Conservation (phyloP, 2,113 vertebrate genomes). For the Mormoops blainvillei region DNA sequence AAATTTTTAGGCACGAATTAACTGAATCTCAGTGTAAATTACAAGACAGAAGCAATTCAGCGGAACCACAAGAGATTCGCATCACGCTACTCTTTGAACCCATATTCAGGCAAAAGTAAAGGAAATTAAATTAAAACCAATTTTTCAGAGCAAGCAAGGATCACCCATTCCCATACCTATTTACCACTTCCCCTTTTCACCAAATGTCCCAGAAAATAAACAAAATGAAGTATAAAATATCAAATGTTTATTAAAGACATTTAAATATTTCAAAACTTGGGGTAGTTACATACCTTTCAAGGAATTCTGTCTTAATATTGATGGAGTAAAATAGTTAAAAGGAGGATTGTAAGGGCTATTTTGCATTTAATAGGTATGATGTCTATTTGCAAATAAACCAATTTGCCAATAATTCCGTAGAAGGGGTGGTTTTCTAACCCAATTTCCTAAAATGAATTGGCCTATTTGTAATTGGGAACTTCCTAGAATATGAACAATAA, state of each 20-base stretch:
- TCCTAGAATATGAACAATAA: neutral
- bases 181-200: neutral
- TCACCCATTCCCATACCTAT: neutral
- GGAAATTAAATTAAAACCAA: neutral
- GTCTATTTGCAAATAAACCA: neutral
- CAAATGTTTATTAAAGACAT: neutral
- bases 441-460: neutral
- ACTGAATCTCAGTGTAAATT: neutral
- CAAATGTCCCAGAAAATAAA: neutral
- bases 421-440: neutral
- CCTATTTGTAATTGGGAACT: neutral
- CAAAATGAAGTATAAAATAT: neutral
- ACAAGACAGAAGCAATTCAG: neutral
- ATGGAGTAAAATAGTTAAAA: neutral
- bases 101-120: neutral
- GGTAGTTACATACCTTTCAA: neutral
- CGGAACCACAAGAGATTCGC: neutral
- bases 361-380: neutral
- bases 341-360: neutral
- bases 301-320: neutral
- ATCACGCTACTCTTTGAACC: neutral
- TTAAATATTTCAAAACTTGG: neutral
- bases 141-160: neutral
- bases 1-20: neutral
- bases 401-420: neutral